Conservation (phyloP, 2,113 vertebrate genomes). For the Barnardius zonarius region DNA sequence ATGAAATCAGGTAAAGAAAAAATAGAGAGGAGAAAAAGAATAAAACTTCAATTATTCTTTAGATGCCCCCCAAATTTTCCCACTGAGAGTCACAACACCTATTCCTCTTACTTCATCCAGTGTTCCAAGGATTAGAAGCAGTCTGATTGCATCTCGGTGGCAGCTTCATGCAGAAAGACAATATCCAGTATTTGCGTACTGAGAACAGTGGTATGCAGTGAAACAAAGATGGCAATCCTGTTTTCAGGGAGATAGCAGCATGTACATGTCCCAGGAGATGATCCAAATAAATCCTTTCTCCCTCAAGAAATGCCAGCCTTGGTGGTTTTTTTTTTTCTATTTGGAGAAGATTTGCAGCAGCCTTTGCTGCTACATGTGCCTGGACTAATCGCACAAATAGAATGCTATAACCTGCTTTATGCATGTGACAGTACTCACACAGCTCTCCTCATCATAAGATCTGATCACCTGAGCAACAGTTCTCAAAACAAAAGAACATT, state of each 20-base stretch:
- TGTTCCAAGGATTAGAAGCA: background rate
- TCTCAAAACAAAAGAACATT: background rate
- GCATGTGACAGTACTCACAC: background rate
- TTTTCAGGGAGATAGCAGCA: slow-evolving; percentile 5
- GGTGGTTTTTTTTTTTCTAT: background rate
- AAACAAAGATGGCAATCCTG: slow-evolving; percentile 6
- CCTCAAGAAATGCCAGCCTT: background rate
- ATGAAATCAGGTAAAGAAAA: background rate
- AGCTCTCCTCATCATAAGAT: background rate
- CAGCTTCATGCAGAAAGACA: background rate
- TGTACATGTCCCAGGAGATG: background rate
- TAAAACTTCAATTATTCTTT: background rate
- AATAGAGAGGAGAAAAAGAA: background rate
- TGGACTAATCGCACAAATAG: background rate
- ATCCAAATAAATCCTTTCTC: background rate
- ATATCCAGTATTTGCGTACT: slow-evolving; percentile 34
- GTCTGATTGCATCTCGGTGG: slow-evolving; percentile 11
- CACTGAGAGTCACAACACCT: background rate
- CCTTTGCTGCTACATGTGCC: background rate
- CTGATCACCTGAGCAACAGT: background rate
- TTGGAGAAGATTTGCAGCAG: background rate
- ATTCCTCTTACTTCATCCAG: slow-evolving; percentile 31
- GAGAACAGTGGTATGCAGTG: slow-evolving; percentile 21
- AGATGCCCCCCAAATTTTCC: background rate
- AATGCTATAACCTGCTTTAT: background rate